Conservation (phyloP, 2,888 invertebrate species). For the Drosophila borealis region DNA sequence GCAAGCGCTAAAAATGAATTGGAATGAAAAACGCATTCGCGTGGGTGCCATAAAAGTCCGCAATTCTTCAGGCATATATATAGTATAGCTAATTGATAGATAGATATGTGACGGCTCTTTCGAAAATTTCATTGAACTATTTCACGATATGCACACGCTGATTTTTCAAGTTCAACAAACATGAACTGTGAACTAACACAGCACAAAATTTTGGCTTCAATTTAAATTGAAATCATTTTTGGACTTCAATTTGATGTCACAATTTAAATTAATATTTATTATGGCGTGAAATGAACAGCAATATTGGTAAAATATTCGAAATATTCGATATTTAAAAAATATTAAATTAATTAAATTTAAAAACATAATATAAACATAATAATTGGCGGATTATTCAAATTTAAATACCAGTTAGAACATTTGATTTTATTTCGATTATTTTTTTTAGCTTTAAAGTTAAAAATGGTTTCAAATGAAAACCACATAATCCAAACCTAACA, state of each 20-base stretch:
- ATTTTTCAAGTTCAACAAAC: slow-evolving; percentile 75
- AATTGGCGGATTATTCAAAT: too few species aligned
- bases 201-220: not conserved
- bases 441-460: too few species aligned
- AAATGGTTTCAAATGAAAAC: too few species aligned
- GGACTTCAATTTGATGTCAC: not conserved
- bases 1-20: slow-evolving; percentile 46
- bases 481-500: too few species aligned
- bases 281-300: too few species aligned
- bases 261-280: too few species aligned
- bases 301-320: too few species aligned
- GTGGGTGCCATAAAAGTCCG: slow-evolving; percentile 38
- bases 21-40: slow-evolving; percentile 49
- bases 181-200: slow-evolving; percentile 23
- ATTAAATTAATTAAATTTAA: too few species aligned
- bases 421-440: too few species aligned
- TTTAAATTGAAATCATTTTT: not conserved
- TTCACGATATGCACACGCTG: slow-evolving; percentile 41
- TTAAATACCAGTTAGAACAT: too few species aligned
- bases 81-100: slow-evolving; percentile 30
- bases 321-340: too few species aligned
- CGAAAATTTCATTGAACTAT: slow-evolving; percentile 62
- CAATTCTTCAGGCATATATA: slow-evolving; percentile 9
- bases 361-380: too few species aligned
- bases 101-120: slow-evolving; percentile 18